These are phyloP conservation scores for Cossypha polioptera DNA, from an alignment of 2,797 vertebrate species.

Conservation along the genomic window DNA sequence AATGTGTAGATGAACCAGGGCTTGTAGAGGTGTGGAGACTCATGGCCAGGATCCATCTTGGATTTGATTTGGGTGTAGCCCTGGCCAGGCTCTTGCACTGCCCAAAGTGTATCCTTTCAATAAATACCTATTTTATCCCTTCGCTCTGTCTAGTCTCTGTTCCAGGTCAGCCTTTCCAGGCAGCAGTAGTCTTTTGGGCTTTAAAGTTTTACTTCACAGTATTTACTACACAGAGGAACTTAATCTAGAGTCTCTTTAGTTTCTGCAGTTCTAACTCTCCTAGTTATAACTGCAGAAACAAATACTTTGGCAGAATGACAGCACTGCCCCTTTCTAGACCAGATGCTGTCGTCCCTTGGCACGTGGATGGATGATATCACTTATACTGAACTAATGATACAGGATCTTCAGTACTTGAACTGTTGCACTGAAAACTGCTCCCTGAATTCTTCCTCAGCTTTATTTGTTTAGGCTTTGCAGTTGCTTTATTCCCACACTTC, in stretches of 20 bases:
- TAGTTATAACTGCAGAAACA: neutral
- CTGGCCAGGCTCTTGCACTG: too few species aligned
- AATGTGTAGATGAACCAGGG: too few species aligned
- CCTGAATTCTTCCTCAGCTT: neutral
- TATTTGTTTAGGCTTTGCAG: neutral
- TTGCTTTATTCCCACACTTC: neutral
- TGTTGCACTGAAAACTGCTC: neutral
- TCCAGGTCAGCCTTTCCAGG: too few species aligned
- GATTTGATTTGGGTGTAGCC: too few species aligned
- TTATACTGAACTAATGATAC: neutral
- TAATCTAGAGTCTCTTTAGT: neutral
- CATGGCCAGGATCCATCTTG: too few species aligned
- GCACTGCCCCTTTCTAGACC: neutral
- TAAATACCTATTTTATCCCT: too few species aligned
- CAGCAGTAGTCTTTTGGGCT: neutral
- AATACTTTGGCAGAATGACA: neutral
- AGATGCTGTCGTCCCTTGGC: neutral
- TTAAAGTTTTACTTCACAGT: neutral
- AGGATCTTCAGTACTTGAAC: neutral
- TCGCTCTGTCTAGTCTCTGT: too few species aligned
- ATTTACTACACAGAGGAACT: neutral
- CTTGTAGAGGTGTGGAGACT: too few species aligned
- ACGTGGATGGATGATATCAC: neutral
- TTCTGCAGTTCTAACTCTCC: neutral
- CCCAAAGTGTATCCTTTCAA: too few species aligned